phyloP scores from a whole-genome alignment of 2,888 invertebrate genomes.

The Lithophane leautieri region DNA sequence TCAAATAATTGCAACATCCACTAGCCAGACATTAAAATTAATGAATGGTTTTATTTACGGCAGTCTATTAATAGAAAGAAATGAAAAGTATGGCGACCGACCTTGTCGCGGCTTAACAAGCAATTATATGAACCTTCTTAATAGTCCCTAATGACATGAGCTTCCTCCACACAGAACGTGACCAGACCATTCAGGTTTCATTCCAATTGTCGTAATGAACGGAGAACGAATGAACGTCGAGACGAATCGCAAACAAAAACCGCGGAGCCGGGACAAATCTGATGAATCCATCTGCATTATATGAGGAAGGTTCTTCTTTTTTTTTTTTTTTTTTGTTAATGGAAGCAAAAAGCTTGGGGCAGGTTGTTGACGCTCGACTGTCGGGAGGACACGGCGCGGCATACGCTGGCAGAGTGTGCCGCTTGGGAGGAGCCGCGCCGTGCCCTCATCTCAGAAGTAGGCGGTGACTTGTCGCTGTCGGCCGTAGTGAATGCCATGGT shows the following conservation, averaged over 20 bases:
- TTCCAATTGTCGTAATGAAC: conserved; percentile 68
- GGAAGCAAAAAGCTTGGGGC: conserved; percentile 20
- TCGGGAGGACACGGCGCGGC: no score
- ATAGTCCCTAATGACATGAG: conserved; percentile 80
- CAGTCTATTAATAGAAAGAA: conserved; percentile 70
- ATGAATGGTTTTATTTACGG: conserved; percentile 59
- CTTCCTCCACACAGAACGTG: conserved; percentile 77
- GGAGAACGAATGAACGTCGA: conserved; percentile 58
- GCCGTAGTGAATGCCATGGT: no score
- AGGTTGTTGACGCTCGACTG: conserved; percentile 51
- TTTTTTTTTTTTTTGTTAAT: conserved; percentile 28
- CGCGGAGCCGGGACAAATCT: conserved; percentile 63
- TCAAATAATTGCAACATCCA: conserved; percentile 19
- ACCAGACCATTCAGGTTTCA: conserved; percentile 66
- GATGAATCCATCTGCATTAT: conserved; percentile 55
- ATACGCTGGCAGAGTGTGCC: no score
- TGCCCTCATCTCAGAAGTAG: no score
- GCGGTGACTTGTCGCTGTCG: no score
- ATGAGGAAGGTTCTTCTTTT: conserved; percentile 1
- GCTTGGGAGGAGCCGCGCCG: no score
- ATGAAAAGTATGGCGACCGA: conserved; percentile 66
- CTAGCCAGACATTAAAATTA: conserved; percentile 46
- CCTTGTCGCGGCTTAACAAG: conserved; percentile 69
- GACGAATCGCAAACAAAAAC: conserved; percentile 66
- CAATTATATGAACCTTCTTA: conserved; percentile 78